phyloP scores from a whole-genome alignment of 2,797 vertebrate species.

The Gobionotothen gibberifrons region DNA sequence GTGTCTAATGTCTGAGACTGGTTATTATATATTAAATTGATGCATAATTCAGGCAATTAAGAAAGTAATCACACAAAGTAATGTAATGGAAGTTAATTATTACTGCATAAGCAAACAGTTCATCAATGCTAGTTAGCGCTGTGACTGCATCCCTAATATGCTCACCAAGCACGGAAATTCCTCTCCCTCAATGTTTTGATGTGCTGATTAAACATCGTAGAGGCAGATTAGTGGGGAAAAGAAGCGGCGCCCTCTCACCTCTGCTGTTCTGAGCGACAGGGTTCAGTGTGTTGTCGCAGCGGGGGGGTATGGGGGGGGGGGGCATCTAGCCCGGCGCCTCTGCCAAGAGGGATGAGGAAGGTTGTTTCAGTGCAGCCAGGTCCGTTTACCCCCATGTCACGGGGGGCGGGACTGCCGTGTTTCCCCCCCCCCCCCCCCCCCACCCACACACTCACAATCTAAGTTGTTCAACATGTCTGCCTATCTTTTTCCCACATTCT shows the following conservation, averaged over 20 bases:
- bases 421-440: no score
- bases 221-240: constrained; percentile 81
- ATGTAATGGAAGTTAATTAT: constrained; percentile 99
- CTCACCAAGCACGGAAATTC: constrained; percentile 93
- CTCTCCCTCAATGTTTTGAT: constrained; percentile 92
- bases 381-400: constrained; percentile 39
- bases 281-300: constrained; percentile 46
- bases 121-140: constrained; percentile 99
- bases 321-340: background rate
- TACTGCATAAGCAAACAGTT: constrained; percentile 99
- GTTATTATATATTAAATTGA: constrained; percentile 99
- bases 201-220: constrained; percentile 87
- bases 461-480: background rate
- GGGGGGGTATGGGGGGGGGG: background rate
- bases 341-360: constrained; percentile 47
- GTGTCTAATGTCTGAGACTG: constrained; percentile 99
- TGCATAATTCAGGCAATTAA: constrained; percentile 99
- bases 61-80: constrained; percentile 99
- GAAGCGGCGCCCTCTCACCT: constrained; percentile 65
- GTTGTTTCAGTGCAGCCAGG: constrained; percentile 37
- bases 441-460: background rate
- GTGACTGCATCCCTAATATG: constrained; percentile 99
- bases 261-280: constrained; percentile 63
- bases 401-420: constrained; percentile 29
- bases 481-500: background rate